These are phyloP conservation scores for Dendroctonus ponderosae DNA, from an alignment of 1,140 invertebrate genomes.

Conservation along the genomic window DNA sequence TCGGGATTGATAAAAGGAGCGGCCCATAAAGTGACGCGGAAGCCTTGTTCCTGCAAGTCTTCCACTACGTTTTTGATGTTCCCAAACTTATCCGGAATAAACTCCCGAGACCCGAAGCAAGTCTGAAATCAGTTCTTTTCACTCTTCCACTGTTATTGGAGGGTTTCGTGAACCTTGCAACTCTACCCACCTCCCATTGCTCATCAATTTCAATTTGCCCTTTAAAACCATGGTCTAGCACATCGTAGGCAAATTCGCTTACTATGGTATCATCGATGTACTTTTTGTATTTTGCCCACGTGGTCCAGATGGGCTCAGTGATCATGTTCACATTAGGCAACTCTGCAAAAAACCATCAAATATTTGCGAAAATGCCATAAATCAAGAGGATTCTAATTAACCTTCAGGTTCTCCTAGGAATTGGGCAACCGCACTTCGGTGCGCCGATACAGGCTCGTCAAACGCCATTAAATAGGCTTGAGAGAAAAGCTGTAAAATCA, in stretches of 20 bases:
- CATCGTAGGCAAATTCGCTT: constrained; percentile 69
- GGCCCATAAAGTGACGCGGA: constrained; percentile 79
- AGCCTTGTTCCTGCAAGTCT: constrained; percentile 63
- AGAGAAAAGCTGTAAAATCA: no score
- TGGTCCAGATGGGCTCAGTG: constrained; percentile 83
- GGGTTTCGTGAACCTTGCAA: no score
- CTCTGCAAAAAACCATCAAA: no score
- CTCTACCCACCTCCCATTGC: constrained; percentile 70
- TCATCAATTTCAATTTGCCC: constrained; percentile 89
- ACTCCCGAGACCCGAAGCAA: constrained; percentile 81
- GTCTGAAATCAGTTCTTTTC: constrained; percentile 13
- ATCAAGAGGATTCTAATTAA: no score
- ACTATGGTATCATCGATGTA: constrained; percentile 69
- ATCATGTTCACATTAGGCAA: constrained; percentile 72
- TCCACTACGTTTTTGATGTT: constrained; percentile 60
- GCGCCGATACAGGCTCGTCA: no score
- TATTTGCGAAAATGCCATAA: no score
- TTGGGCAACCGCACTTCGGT: no score
- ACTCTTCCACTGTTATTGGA: no score
- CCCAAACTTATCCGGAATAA: constrained; percentile 72
- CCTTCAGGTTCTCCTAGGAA: no score
- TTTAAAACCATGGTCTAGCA: constrained; percentile 66
- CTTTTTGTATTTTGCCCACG: constrained; percentile 78
- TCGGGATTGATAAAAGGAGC: constrained; percentile 85
- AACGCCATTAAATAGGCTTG: no score